Evolutionary conservation across 2,888 invertebrate species (phyloP), one percentile per base, ranked within the genome.

Genomic region (Amitus sp.): DNA sequence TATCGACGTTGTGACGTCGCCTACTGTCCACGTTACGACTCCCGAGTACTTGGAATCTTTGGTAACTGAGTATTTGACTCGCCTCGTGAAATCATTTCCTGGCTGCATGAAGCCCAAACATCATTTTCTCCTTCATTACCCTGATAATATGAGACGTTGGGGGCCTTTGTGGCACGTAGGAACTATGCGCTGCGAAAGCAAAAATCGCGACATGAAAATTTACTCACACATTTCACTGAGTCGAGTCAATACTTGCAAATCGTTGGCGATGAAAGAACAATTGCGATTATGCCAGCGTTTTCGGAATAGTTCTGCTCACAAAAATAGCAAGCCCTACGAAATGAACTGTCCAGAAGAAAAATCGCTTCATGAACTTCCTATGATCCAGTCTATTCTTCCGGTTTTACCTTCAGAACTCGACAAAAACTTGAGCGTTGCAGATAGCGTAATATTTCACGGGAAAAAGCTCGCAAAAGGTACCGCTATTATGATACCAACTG

Each of bases 121-220:
- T 47, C 71, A 71, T 50, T 47, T 66, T 9, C 15, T 66, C 1
- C 18, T 67, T 6, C 67, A 69, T 46, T 69, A 69, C 47, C 45
- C 57, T 1, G 37, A 13, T 15, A 34, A 54, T 1, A 61, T 67
- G 49, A 39, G 42, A 13, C 40, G 46, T 10, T 53, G 59, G 27
- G 66, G 68, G 12, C 66, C 65, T 39, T 20, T 64, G 9, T 28
- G 28, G 37, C 28, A 55, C 37, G n/a, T 58, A 6, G 65, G 59
- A 9, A 55, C 62, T 7, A 62, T 70, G 47, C 47, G 65, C 39
- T 66, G 52, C 17, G 68, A 69, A 50, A 60, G 63, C n/a, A 66
- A 66, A 54, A 60, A 69, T 51, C 45, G 53, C 15, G 58, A 57
- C 37, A 54, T 59, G 1, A 67, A 59, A 60, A 50, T 28, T 9